These are phyloP conservation scores for Thryonomys swinderianus DNA, from an alignment of 2,113 vertebrate genomes.

Conservation along the genomic window DNA sequence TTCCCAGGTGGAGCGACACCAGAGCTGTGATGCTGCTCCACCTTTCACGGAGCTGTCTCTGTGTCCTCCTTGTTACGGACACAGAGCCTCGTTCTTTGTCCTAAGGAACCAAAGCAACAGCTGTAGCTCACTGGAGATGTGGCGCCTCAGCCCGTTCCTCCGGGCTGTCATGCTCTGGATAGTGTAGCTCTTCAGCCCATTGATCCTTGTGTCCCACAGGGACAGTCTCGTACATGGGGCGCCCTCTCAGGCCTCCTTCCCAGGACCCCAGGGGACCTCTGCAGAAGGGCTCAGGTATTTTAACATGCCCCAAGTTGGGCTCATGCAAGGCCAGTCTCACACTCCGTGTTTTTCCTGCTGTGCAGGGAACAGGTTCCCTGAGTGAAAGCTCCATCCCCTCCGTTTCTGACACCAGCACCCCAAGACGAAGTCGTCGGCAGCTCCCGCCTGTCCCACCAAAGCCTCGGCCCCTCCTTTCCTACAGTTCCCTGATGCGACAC, in stretches of 20 bases:
- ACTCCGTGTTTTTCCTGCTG: neutral
- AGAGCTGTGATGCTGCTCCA: neutral
- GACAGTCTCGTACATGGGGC: neutral
- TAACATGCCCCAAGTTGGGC: neutral
- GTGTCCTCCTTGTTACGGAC: fast-evolving
- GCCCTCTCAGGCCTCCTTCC: neutral
- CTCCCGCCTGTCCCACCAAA: slow-evolving; percentile 96
- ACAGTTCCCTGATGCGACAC: slow-evolving; percentile 92
- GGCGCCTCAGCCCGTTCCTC: neutral
- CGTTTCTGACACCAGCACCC: slow-evolving; percentile 92
- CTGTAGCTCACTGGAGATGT: neutral
- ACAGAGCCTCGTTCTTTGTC: neutral
- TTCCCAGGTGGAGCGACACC: neutral
- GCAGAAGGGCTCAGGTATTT: neutral
- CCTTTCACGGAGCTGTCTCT: neutral
- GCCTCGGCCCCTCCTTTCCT: slow-evolving; percentile 96
- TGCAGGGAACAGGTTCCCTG: slow-evolving; percentile 90
- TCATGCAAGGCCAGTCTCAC: neutral
- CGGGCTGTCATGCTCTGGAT: neutral
- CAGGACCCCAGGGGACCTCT: neutral
- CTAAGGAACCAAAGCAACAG: neutral
- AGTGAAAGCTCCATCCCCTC: slow-evolving; percentile 93
- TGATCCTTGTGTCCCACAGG: neutral
- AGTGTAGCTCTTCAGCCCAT: neutral
- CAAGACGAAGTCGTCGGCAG: slow-evolving; percentile 93